A percentile compares a stretch with the other conserved stretches of the same genome.
Conservation (phyloP, 2,888 invertebrate genomes). For the Oscheius myriophilus region DNA sequence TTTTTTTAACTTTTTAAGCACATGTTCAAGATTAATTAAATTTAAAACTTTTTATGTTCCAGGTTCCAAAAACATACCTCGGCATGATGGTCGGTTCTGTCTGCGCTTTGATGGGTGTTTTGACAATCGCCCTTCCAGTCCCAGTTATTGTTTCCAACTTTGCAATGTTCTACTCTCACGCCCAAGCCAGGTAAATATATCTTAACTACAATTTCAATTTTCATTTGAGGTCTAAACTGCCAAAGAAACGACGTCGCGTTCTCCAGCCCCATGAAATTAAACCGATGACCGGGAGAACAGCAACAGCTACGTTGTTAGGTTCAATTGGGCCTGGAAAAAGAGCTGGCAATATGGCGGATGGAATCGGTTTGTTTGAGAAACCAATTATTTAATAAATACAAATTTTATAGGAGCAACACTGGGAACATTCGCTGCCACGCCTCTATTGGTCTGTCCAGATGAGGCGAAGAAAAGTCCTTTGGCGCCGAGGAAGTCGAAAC, state of each 20-base stretch:
- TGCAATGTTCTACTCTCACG: slow-evolving; percentile 64
- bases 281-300: slow-evolving; percentile 52
- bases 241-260: slow-evolving; percentile 52
- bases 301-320: slow-evolving; percentile 60
- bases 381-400: too few relatives aligned
- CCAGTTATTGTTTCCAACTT: slow-evolving; percentile 62
- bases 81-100: slow-evolving; percentile 59
- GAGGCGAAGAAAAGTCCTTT: slow-evolving; percentile 60
- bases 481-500: slow-evolving; percentile 38
- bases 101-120: slow-evolving; percentile 61
- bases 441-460: slow-evolving; percentile 47
- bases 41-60: too few relatives aligned
- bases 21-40: too few relatives aligned
- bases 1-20: too few relatives aligned
- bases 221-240: slow-evolving; percentile 60
- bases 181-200: slow-evolving; percentile 55
- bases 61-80: slow-evolving; percentile 59
- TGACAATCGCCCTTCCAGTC: slow-evolving; percentile 64
- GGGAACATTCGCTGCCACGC: slow-evolving; percentile 39
- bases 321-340: slow-evolving; percentile 53
- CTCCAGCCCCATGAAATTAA: slow-evolving; percentile 53
- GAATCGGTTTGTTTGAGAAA: slow-evolving; percentile 13
- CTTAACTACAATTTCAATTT: background rate
- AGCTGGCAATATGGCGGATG: slow-evolving; percentile 30
- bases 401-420: slow-evolving; percentile 35